Evolutionary conservation across 2,797 vertebrate species (phyloP), one percentile per base, ranked within the genome.

Genomic region (Vespertilio murinus): DNA sequence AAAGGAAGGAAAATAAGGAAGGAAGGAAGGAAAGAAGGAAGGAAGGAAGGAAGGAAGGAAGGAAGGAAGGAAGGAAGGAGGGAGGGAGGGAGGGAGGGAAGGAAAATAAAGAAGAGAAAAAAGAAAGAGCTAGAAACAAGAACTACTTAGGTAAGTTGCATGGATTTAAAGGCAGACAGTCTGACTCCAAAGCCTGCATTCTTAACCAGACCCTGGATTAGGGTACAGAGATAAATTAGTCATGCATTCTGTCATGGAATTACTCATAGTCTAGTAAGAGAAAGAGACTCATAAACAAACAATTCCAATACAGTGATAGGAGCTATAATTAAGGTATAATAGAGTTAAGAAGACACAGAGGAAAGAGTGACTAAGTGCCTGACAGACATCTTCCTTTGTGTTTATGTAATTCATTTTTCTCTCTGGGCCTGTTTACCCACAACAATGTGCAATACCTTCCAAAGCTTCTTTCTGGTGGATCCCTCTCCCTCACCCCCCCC

Each of bases 251-350:
- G 45, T 59, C 71, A 94, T 93, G 59, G 64, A 94, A 95, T 94
- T 95, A 67, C 90, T 97, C 84, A 91, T 78, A 77, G 94, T 94
- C 77, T 94, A 82, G 85, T 75, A 71, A 95, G 81, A 95, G 40
- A 93, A 67, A 89, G 87, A 94, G 73, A 81, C 33, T 95, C 28
- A 6, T 95, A 96, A 96, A 94, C 79, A 94, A 84, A 67, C 87
- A 87, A 90, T 96, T 86, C 89, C 78, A 70, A 33, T 3, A 33
- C 28, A 64, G 65, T 42, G 42, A 81, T 40, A 93, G 42, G 65
- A 95, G 70, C 82, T 92, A n/a, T 88, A 94, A 95, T 73, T 10
- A 33, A 93, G 67, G 86, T 89, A 94, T 78, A 93, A 87, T 3
- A 88, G 54, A 93, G 69, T 88, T 81, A 95, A 93, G 69, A 80